Evolutionary conservation across 2,113 vertebrate genomes (phyloP).

Genomic region (Seriola quinqueradiata): DNA sequence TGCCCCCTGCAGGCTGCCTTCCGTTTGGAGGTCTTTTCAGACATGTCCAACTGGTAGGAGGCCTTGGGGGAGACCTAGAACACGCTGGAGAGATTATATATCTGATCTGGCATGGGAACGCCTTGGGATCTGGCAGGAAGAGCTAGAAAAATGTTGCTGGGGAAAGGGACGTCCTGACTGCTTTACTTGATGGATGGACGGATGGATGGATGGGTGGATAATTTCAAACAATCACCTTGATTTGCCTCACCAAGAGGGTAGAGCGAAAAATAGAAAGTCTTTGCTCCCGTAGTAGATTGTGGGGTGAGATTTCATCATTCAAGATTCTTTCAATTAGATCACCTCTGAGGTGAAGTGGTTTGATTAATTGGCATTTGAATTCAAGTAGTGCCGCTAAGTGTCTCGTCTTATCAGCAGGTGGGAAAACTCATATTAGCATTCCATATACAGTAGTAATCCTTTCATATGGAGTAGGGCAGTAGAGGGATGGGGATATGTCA

Average conservation of each 20-base stretch:
- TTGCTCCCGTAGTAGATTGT: neutral
- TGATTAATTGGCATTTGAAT: conserved; percentile 65
- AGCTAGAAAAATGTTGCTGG: too few species aligned
- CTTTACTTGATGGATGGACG: too few species aligned
- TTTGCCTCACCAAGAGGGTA: conserved; percentile 25
- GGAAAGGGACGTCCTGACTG: too few species aligned
- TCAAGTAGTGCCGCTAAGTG: conserved; percentile 43
- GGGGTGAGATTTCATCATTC: conserved; percentile 31
- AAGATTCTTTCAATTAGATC: conserved; percentile 43
- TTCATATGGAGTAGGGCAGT: neutral
- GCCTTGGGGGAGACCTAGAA: too few species aligned
- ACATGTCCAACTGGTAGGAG: too few species aligned
- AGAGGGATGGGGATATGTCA: neutral
- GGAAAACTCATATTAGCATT: conserved; percentile 31
- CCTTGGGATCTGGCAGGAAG: too few species aligned
- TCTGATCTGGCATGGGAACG: too few species aligned
- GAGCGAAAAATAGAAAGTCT: conserved; percentile 1
- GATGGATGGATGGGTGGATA: too few species aligned
- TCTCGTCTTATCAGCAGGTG: conserved; percentile 53
- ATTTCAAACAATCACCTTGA: too few species aligned
- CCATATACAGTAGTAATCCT: neutral
- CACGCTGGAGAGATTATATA: too few species aligned
- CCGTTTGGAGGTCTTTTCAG: too few species aligned
- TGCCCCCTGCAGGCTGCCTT: too few species aligned
- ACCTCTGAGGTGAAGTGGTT: conserved; percentile 44